Evolutionary conservation across 2,797 vertebrate species (phyloP), one percentile per base, ranked within the genome.

Genomic region (Psittacula derbiana): DNA sequence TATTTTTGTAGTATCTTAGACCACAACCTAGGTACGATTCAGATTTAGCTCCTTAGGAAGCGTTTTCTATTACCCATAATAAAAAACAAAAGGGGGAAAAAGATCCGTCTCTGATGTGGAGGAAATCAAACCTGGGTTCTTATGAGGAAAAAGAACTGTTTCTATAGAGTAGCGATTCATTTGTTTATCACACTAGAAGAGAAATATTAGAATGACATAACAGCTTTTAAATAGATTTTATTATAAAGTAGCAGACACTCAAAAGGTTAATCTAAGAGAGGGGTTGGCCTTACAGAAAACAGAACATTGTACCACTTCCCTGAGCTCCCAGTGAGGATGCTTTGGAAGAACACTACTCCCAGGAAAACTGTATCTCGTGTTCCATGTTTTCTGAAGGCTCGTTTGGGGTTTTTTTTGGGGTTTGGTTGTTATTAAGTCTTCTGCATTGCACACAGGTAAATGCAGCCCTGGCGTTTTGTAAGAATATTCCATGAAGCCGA

Each of bases 281-380:
- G 36, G 11, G 19, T 19, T 17, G 38, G 31, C 72, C 75, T 38
- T 40, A 12, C 41, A 88, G 84, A 58, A 86, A 74, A 82, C 21
- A 74, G 13, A 47, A 16, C 89, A 49, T 72, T 36, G 21, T 11
- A 40, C 8, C 13, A 12, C 18, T 60, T 75, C 50, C n/a, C 12
- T 64, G 61, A 67, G 73, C 57, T 33, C 16, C 21, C 44, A 57
- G 10, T 14, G 57, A 47, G 43, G n/a, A 36, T 33, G n/a, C 53
- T 46, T 91, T 96, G 92, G 91, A 95, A 86, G 82, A 96, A 50
- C 44, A 58, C 49, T 88, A 38, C 60, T 70, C 67, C 30, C 20
- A 17, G 57, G 49, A 83, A 80, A 74, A 12, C 16, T 10, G 8
- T 40, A 2, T 23, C 27, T 30, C 9, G 28, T 44, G 38, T 55